A percentile compares a stretch with the other conserved stretches of the same genome.
Evolutionary conservation across 2,797 vertebrate genomes (phyloP).

Genomic region (Geotria australis): DNA sequence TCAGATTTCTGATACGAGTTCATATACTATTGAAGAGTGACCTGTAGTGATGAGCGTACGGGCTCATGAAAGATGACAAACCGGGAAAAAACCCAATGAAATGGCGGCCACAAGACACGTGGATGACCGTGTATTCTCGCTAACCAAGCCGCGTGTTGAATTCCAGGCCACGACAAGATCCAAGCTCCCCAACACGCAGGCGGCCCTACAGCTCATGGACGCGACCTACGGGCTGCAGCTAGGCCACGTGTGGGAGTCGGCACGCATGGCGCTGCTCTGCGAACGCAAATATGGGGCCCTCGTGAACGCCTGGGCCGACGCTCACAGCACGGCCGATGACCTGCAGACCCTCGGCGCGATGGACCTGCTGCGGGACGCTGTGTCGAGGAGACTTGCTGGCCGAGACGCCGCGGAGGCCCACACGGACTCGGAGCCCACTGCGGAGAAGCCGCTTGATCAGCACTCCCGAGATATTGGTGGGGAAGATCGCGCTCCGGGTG

Average conservation of each 20-base stretch:
- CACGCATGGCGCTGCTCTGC: slow-evolving; percentile 32
- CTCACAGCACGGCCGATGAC: slow-evolving; percentile 4
- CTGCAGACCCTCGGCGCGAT: slow-evolving; percentile 19
- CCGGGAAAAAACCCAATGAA: no score
- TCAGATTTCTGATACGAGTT: no score
- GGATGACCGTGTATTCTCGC: no score
- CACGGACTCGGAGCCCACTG: background rate
- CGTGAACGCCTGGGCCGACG: slow-evolving; percentile 31
- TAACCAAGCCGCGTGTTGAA: no score
- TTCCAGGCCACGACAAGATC: slow-evolving; percentile 28
- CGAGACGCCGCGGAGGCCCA: no score
- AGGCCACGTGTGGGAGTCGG: slow-evolving; percentile 35
- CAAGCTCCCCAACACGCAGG: slow-evolving; percentile 12
- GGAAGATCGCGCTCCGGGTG: background rate
- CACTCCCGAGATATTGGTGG: background rate
- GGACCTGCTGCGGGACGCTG: slow-evolving; percentile 26
- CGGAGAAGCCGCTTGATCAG: background rate
- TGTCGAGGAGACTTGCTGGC: background rate
- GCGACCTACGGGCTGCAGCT: slow-evolving; percentile 24
- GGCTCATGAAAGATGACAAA: no score
- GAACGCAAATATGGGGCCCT: slow-evolving; percentile 64
- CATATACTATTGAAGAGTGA: no score
- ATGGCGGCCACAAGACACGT: no score
- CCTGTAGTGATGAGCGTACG: no score
- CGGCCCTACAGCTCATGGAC: slow-evolving; percentile 53